Evolutionary conservation across 2,113 vertebrate species (phyloP), one percentile per base, ranked within the genome.

Genomic region (Lophotis ruficrista): DNA sequence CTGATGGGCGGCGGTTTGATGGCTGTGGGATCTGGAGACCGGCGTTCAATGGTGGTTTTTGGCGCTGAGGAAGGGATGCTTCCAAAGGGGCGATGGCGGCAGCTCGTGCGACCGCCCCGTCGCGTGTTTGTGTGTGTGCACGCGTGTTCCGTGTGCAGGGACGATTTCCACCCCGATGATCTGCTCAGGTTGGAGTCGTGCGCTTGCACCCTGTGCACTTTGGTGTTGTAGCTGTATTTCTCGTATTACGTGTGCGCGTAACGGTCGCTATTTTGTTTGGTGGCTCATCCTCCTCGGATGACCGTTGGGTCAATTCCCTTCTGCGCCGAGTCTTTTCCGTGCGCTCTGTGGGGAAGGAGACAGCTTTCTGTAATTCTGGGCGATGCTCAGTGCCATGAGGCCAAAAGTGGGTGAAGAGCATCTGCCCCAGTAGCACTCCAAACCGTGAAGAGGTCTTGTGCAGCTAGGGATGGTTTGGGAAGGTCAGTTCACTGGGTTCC

Each of bases 241-340:
- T 56, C 2, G 8, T 9, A 15, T 27, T 22, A 35, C 0, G 1
- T 2, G 31, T 13, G 25, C 15, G 1, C 0, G 1, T 19, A 15
- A 15, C 0, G 8, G 38, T n/a, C 1, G 0, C 35, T 30, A 0
- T n/a, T 51, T 51, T 30, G 3, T 21, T 21, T 30, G 18, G n/a
- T 2, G 24, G 16, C 47, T 66, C 76, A 5, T 73, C 33, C 14
- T 53, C 33, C 23, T 30, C 5, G 11, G 14, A 4, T 25, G 51
- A 14, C 58, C 11, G 0, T 30, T 38, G 14, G 60, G 28, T 45
- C 25, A 3, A 2, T 60, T 72, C 33, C 2, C 23, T 58, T 60
- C 60, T 22, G 37, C 2, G 21, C 53, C 5, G 0, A 1, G 33
- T 17, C 60, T 69, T n/a, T 35, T 56, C 56, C 50, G 64, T 13